These are phyloP conservation scores for Chloropsis hardwickii DNA, from an alignment of 2,113 vertebrate genomes.

Conservation along the genomic window DNA sequence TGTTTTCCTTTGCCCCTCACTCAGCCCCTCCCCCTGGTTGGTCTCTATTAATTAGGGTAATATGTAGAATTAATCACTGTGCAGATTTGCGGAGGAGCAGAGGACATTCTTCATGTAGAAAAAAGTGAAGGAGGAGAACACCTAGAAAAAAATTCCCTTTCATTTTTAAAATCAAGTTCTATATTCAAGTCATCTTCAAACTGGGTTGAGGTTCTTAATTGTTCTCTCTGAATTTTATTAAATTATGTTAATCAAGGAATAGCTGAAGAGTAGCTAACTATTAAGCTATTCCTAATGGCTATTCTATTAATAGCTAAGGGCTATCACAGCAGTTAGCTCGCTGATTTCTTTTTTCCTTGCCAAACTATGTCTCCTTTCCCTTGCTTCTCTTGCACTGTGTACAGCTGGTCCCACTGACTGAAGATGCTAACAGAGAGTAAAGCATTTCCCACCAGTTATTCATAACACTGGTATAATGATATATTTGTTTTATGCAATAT, in stretches of 20 bases:
- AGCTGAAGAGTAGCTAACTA: not conserved
- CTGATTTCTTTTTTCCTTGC: not conserved
- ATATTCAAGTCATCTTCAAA: not conserved
- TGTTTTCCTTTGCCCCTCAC: fast-evolving
- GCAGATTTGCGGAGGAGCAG: not conserved
- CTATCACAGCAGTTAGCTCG: not conserved
- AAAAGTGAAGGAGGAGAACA: not conserved
- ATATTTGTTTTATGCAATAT: conserved; percentile 11
- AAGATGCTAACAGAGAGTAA: not conserved
- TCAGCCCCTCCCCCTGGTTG: not conserved
- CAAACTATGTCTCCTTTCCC: not conserved
- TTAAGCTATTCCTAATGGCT: not conserved
- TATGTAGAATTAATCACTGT: not conserved
- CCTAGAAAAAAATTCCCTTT: not conserved
- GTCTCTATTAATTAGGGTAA: not conserved
- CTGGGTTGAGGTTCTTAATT: not conserved
- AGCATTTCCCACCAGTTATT: not conserved
- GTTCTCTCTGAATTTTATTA: not conserved
- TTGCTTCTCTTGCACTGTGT: not conserved
- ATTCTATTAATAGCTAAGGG: not conserved
- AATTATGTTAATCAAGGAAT: conserved; percentile 22
- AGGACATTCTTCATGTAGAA: not conserved
- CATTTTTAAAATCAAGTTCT: not conserved
- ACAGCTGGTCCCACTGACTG: not conserved
- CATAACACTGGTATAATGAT: not conserved